These are phyloP conservation scores for Pavo muticus DNA, from an alignment of 2,113 vertebrate species.

Conservation along the genomic window DNA sequence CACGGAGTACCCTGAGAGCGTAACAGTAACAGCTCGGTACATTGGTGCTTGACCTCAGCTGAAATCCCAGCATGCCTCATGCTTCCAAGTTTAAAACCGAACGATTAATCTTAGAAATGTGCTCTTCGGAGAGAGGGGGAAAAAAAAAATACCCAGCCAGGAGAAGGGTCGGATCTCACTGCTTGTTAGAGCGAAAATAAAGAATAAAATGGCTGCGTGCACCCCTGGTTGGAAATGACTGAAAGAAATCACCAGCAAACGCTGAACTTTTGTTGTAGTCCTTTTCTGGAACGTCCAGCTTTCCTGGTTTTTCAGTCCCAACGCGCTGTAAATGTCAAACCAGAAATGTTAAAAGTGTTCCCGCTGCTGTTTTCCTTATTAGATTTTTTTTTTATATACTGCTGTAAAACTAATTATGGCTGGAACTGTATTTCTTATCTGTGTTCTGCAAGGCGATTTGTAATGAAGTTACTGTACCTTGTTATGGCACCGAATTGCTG, in stretches of 20 bases:
- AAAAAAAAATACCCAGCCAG: not conserved
- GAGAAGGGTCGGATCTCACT: not conserved
- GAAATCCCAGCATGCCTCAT: slow-evolving; percentile 82
- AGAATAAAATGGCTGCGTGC: slow-evolving; percentile 7
- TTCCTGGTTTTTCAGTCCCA: slow-evolving; percentile 14
- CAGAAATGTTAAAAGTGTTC: slow-evolving; percentile 52
- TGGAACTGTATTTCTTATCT: slow-evolving; percentile 60
- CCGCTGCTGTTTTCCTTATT: slow-evolving; percentile 26
- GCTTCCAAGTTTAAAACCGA: slow-evolving; percentile 79
- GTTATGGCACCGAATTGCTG: slow-evolving; percentile 35
- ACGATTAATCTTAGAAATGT: slow-evolving; percentile 77
- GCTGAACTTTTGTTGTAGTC: slow-evolving; percentile 35
- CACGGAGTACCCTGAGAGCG: slow-evolving; percentile 92
- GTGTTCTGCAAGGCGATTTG: slow-evolving; percentile 37
- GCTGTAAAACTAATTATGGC: slow-evolving; percentile 47
- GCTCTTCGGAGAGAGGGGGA: not conserved
- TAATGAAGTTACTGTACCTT: slow-evolving; percentile 18
- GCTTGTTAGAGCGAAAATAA: not conserved
- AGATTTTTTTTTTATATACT: not conserved
- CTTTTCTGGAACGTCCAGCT: slow-evolving; percentile 7
- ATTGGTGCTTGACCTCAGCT: slow-evolving; percentile 95
- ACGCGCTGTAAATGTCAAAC: slow-evolving; percentile 13
- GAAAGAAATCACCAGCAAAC: not conserved
- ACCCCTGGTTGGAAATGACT: not conserved
- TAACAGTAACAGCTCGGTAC: slow-evolving; percentile 93